Evolutionary conservation across 2,888 invertebrate species (phyloP).

Genomic region (Orthosia gothica): DNA sequence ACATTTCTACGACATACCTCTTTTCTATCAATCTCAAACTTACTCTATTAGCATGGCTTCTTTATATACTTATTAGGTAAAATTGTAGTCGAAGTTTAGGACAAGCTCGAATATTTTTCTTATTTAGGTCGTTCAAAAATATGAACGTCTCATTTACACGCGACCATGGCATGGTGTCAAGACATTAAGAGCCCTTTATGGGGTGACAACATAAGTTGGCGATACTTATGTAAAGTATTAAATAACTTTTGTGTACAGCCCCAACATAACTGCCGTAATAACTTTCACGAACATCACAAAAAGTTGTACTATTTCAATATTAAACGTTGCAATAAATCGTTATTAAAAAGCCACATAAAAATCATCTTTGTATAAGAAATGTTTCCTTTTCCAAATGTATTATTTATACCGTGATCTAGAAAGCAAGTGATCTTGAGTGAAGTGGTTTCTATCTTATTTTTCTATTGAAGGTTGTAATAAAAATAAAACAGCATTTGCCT

Average conservation of each 20-base stretch:
- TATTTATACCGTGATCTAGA: not conserved
- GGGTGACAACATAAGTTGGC: constrained; percentile 26
- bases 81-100: too few relatives aligned
- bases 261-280: not conserved
- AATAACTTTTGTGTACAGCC: constrained; percentile 21
- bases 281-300: not conserved
- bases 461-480: not conserved
- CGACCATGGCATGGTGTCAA: constrained; percentile 18
- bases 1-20: too few relatives aligned
- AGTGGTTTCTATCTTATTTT: too few relatives aligned
- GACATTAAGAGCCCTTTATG: constrained; percentile 34
- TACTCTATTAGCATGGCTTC: too few relatives aligned
- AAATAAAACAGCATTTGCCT: not conserved
- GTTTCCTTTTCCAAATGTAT: too few relatives aligned
- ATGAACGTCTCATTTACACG: constrained; percentile 26
- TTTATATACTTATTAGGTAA: too few relatives aligned
- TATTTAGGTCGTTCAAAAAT: constrained; percentile 20
- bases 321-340: not conserved
- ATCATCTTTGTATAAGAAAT: too few relatives aligned
- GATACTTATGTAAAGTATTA: constrained; percentile 9
- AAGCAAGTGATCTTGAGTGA: not conserved
- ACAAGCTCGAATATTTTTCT: too few relatives aligned
- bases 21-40: too few relatives aligned
- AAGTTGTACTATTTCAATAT: not conserved
- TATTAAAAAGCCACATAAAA: not conserved